phyloP scores from a whole-genome alignment of 2,797 vertebrate species.

The Spondyliosoma cantharus region DNA sequence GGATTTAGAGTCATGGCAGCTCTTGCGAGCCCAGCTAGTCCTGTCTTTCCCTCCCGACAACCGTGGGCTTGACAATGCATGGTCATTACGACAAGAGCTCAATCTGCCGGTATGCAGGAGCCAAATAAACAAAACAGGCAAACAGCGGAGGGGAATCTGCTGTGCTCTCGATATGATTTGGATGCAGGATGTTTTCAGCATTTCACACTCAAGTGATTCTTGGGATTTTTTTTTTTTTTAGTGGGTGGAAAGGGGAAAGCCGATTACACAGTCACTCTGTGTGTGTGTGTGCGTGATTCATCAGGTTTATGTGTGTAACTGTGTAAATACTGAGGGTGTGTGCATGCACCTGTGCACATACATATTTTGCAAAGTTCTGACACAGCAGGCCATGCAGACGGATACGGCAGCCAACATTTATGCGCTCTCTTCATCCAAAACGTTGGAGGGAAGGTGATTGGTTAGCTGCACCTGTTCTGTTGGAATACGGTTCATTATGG shows the following conservation, averaged over 20 bases:
- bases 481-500: slow-evolving; percentile 5
- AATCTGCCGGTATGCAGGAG: slow-evolving; percentile 60
- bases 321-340: slow-evolving; percentile 3
- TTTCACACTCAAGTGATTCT: slow-evolving; percentile 76
- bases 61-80: slow-evolving; percentile 56
- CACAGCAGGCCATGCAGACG: background rate
- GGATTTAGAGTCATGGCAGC: slow-evolving; percentile 61
- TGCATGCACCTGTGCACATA: slow-evolving; percentile 29
- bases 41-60: slow-evolving; percentile 35
- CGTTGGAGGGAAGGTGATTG: slow-evolving; percentile 6
- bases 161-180: slow-evolving; percentile 66
- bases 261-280: slow-evolving; percentile 55
- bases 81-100: slow-evolving; percentile 62
- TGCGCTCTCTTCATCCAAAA: slow-evolving; percentile 12
- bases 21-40: slow-evolving; percentile 41
- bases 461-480: slow-evolving; percentile 37
- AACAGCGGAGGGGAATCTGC: slow-evolving; percentile 57
- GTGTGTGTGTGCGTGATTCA: slow-evolving; percentile 15
- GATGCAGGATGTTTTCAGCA: slow-evolving; percentile 64
- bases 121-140: slow-evolving; percentile 68
- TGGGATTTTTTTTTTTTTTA: slow-evolving; percentile 42
- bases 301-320: slow-evolving; percentile 5
- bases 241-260: slow-evolving; percentile 61
- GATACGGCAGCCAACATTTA: slow-evolving; percentile 4
- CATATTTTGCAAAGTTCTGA: slow-evolving; percentile 41